These are phyloP conservation scores for Ethmia dodecea DNA, from an alignment of 2,888 invertebrate genomes.

Conservation along the genomic window DNA sequence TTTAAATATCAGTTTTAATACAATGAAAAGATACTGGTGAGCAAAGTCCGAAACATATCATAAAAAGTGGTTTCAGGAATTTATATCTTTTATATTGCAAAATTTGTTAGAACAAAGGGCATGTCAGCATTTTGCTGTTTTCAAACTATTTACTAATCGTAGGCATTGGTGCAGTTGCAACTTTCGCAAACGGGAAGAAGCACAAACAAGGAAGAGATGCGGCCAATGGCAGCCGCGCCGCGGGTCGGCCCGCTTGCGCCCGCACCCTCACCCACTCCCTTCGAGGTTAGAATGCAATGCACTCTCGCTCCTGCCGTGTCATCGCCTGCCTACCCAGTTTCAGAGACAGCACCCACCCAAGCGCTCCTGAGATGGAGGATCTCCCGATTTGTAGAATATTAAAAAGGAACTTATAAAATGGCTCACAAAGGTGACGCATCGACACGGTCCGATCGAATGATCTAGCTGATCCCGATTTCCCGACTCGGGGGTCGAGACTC, in stretches of 20 bases:
- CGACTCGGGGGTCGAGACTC: conserved; percentile 16
- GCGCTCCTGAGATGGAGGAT: conserved; percentile 11
- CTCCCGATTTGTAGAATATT: conserved; percentile 31
- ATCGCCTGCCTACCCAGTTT: conserved; percentile 12
- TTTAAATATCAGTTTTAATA: no score
- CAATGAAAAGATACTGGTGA: no score
- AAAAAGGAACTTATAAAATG: conserved; percentile 61
- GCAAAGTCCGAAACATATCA: no score
- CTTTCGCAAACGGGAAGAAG: no score
- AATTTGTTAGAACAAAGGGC: no score
- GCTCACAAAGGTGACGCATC: conserved; percentile 77
- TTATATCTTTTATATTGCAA: no score
- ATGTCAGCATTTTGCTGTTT: no score
- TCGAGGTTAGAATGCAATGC: conserved; percentile 51
- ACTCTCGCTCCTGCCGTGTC: conserved; percentile 12
- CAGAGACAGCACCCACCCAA: conserved; percentile 8
- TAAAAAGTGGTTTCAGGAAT: no score
- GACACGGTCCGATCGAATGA: conserved; percentile 72
- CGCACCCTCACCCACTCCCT: conserved; percentile 10
- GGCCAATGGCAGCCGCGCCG: background rate
- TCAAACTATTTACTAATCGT: no score
- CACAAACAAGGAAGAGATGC: no score
- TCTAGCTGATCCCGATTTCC: conserved; percentile 38
- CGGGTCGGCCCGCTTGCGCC: background rate
- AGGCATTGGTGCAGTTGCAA: no score